Conservation (phyloP, 2,797 vertebrate genomes). For the Centroberyx gerrardi region DNA sequence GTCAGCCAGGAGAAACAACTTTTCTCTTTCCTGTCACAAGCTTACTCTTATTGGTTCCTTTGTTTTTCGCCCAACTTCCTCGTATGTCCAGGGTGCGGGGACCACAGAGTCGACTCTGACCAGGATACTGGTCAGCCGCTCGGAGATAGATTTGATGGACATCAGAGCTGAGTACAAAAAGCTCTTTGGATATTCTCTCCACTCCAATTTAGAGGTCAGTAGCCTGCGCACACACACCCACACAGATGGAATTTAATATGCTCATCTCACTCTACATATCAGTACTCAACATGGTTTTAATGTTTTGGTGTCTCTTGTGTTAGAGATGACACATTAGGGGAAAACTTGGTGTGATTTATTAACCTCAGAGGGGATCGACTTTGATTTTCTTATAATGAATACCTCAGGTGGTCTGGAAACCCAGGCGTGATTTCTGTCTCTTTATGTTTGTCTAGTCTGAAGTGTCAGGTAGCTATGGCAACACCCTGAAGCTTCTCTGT, state of each 20-base stretch:
- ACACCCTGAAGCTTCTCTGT: slow-evolving; percentile 76
- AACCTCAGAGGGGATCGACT: too few relatives aligned
- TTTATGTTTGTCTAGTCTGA: slow-evolving; percentile 77
- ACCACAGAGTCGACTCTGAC: slow-evolving; percentile 89
- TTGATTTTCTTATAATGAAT: neutral
- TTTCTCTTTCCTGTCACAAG: too few relatives aligned
- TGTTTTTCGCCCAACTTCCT: neutral
- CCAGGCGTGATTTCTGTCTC: neutral
- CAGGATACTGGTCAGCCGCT: slow-evolving; percentile 89
- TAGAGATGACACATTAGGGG: neutral
- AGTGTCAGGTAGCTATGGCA: slow-evolving; percentile 74
- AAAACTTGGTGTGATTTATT: too few relatives aligned
- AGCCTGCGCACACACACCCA: slow-evolving; percentile 2
- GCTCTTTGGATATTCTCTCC: slow-evolving; percentile 85
- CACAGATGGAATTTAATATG: neutral
- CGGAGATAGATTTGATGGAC: slow-evolving; percentile 91
- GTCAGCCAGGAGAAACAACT: too few relatives aligned
- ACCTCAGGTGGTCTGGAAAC: neutral
- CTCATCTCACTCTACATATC: neutral
- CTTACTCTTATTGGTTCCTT: neutral
- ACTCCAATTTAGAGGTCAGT: slow-evolving; percentile 87
- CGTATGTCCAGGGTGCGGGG: slow-evolving; percentile 84
- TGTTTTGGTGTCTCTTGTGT: neutral
- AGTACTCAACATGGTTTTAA: neutral
- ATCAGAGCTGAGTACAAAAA: slow-evolving; percentile 91